Percentiles rank a stretch among this genome's conserved stretches.
Conservation (phyloP, 2,797 vertebrate genomes). For the Phrynocephalus guinanensis region DNA sequence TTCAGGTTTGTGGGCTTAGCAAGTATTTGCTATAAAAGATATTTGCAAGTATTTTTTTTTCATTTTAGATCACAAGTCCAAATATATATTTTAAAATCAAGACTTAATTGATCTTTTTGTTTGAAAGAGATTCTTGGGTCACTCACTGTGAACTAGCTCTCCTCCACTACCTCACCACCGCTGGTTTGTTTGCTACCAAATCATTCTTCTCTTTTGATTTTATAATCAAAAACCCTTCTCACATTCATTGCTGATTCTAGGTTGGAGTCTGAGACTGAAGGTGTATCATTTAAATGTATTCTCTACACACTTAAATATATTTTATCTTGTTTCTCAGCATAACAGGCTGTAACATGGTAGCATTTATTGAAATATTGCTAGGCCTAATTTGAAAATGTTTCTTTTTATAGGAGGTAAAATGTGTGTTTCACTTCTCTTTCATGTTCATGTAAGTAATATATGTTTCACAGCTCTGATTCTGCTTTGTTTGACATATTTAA, state of each 20-base stretch:
- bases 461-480: neutral
- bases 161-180: neutral
- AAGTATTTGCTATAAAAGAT: neutral
- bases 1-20: slow-evolving; percentile 81
- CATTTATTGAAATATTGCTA: neutral
- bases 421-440: neutral
- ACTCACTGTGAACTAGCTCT: neutral
- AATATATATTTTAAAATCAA: neutral
- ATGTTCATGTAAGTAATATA: neutral
- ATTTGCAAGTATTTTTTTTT: neutral
- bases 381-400: neutral
- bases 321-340: neutral
- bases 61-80: neutral
- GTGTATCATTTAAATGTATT: neutral
- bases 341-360: neutral
- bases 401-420: neutral
- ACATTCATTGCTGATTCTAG: neutral
- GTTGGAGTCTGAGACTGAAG: neutral
- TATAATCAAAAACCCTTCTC: neutral
- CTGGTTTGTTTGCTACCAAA: neutral
- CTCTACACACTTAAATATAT: neutral
- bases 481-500: slow-evolving; percentile 22
- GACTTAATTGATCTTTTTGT: neutral
- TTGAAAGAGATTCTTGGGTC: neutral
- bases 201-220: too few species aligned